These are phyloP conservation scores for Hydrolagus affinis DNA, from an alignment of 2,113 vertebrate species.

Conservation along the genomic window DNA sequence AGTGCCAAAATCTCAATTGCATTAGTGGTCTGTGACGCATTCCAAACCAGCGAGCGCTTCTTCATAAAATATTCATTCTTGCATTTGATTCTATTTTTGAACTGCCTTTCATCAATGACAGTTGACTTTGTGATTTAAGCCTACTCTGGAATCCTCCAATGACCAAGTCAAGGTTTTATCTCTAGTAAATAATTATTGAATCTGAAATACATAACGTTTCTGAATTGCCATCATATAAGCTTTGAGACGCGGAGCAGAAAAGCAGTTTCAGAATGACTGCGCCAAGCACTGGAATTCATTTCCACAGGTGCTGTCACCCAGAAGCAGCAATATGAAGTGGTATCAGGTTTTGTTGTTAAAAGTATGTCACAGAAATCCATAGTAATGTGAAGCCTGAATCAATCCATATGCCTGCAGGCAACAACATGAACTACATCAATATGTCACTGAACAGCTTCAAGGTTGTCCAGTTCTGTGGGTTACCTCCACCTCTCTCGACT, in stretches of 20 bases:
- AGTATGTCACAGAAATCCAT: background rate
- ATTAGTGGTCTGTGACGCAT: background rate
- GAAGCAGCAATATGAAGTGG: background rate
- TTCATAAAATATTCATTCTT: background rate
- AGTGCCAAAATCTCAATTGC: background rate
- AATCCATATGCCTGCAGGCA: background rate
- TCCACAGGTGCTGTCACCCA: background rate
- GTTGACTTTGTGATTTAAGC: background rate
- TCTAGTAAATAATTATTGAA: background rate
- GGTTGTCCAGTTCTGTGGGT: too few relatives aligned
- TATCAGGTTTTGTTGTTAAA: background rate
- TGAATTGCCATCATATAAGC: background rate
- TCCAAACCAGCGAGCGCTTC: background rate
- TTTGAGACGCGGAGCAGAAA: background rate
- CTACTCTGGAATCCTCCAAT: background rate
- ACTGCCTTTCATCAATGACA: background rate
- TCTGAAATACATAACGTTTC: background rate
- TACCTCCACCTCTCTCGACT: too few relatives aligned
- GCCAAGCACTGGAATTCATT: background rate
- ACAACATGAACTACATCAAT: background rate
- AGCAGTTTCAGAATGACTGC: background rate
- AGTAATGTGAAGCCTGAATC: background rate
- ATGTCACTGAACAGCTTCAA: background rate
- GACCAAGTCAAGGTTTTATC: background rate
- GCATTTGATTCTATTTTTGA: background rate